Evolutionary conservation across 2,797 vertebrate species (phyloP).

Genomic region (Diplodus puntazzo): DNA sequence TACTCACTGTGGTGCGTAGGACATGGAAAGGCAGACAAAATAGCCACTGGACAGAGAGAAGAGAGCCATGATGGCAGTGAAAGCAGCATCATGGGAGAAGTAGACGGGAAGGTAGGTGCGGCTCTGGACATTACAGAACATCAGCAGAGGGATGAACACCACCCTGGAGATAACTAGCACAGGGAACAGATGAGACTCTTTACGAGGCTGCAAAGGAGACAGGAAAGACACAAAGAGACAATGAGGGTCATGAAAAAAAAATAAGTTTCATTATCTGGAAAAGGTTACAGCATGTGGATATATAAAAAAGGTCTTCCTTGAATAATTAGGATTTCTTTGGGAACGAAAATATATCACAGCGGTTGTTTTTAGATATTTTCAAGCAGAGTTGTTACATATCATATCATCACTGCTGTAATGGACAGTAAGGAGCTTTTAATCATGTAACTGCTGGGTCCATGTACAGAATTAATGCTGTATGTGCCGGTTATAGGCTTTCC

Average conservation of each 20-base stretch:
- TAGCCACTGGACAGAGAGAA: conserved; percentile 91
- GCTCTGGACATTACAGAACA: conserved; percentile 88
- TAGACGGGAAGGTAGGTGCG: conserved; percentile 78
- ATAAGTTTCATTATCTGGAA: no score
- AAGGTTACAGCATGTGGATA: no score
- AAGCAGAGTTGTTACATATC: no score
- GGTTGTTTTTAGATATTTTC: no score
- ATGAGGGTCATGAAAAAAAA: no score
- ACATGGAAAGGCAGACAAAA: conserved; percentile 90
- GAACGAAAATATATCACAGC: no score
- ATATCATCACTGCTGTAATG: no score
- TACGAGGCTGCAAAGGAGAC: conserved; percentile 79
- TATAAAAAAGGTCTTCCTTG: no score
- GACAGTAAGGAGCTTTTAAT: not conserved
- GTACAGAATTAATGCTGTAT: not conserved
- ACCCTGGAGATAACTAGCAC: conserved; percentile 83
- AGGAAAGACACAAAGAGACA: no score
- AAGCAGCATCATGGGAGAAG: conserved; percentile 84
- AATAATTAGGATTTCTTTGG: no score
- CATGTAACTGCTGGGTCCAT: not conserved
- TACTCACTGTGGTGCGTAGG: conserved; percentile 90
- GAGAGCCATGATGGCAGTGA: conserved; percentile 86
- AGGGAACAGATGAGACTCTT: conserved; percentile 87
- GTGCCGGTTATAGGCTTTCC: not conserved
- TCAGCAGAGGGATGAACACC: conserved; percentile 90